Conservation (phyloP, 2,113 vertebrate genomes). For the Amazona vittata region DNA sequence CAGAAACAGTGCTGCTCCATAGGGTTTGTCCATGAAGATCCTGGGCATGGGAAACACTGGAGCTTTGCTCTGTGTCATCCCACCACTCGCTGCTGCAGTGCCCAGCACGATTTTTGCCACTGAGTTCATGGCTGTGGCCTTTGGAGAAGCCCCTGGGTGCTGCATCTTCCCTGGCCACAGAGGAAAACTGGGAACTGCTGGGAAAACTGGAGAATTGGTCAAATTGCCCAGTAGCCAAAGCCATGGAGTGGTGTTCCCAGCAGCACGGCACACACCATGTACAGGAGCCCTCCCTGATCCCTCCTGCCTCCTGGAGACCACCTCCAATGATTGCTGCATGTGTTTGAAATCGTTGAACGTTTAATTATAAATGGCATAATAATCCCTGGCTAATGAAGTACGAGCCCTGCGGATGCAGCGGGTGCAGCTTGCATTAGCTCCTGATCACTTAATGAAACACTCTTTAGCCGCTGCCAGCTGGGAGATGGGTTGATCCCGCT, state of each 20-base stretch:
- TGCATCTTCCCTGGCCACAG: background rate
- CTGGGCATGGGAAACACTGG: background rate
- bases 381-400: background rate
- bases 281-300: background rate
- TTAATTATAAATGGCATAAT: background rate
- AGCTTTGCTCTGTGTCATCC: accelerated
- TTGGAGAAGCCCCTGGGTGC: background rate
- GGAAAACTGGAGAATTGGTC: background rate
- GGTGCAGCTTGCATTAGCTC: background rate
- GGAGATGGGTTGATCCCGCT: constrained; percentile 4
- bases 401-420: background rate
- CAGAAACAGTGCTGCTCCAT: accelerated
- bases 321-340: accelerated
- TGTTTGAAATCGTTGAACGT: background rate
- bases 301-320: background rate
- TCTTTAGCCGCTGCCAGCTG: background rate
- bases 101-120: accelerated
- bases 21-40: background rate
- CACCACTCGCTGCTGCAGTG: accelerated
- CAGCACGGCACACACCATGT: accelerated
- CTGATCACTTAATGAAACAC: background rate
- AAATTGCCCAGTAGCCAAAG: background rate
- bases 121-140: background rate
- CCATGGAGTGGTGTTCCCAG: accelerated
- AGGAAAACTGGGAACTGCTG: background rate